phyloP scores from a whole-genome alignment of 2,888 invertebrate genomes.

The Tetramorium bicarinatum region DNA sequence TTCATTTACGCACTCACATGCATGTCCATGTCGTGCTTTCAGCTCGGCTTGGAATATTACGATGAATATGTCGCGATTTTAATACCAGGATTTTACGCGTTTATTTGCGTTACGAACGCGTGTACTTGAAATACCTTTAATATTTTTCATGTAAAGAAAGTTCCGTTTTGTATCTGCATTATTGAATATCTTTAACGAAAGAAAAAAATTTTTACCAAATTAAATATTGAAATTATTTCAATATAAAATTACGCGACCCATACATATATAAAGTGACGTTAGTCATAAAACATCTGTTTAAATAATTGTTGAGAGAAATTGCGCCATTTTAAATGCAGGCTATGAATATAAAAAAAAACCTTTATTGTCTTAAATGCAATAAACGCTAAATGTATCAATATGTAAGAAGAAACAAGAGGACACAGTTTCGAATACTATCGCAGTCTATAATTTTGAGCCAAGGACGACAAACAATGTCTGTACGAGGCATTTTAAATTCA shows the following conservation, averaged over 20 bases:
- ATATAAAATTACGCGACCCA: no score
- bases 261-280: not conserved
- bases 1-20: conserved; percentile 14
- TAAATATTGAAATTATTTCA: not conserved
- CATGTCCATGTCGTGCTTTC: conserved; percentile 6
- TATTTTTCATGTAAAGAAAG: not conserved
- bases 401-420: not conserved
- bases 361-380: not conserved
- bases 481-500: conserved; percentile 33
- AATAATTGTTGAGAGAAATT: not conserved
- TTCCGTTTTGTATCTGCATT: not conserved
- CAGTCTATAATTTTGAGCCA: conserved; percentile 19
- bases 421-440: conserved; percentile 2
- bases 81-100: not conserved
- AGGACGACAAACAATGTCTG: conserved; percentile 9
- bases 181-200: not conserved
- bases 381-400: not conserved
- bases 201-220: not conserved
- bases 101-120: not conserved
- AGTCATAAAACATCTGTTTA: not conserved
- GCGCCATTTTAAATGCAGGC: not conserved
- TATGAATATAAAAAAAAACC: conserved; percentile 2
- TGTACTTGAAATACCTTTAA: not conserved
- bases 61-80: not conserved
- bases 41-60: not conserved